Conservation (phyloP, 2,797 vertebrate genomes). For the Falco concolor region DNA sequence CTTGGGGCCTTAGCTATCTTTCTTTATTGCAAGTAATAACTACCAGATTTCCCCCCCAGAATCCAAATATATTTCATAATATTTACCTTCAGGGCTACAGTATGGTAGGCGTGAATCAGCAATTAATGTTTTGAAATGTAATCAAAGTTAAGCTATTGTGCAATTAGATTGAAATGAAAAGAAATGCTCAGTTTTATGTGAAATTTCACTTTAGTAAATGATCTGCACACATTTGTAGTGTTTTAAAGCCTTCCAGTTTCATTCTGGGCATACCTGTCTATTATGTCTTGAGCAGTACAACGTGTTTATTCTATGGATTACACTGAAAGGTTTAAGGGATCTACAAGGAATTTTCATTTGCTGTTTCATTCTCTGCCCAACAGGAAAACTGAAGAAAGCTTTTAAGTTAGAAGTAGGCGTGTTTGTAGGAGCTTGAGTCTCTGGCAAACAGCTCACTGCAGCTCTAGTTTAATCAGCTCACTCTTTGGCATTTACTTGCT, state of each 20-base stretch:
- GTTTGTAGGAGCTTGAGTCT: not conserved
- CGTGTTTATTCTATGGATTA: not conserved
- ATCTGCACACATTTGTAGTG: not conserved
- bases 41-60: not conserved
- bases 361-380: not conserved
- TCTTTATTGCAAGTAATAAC: not conserved
- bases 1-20: not conserved
- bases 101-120: not conserved
- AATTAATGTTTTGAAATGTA: not conserved
- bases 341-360: not conserved
- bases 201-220: not conserved
- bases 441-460: conserved; percentile 25
- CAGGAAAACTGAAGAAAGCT: not conserved
- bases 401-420: not conserved
- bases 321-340: not conserved
- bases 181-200: not conserved
- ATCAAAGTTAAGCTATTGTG: not conserved
- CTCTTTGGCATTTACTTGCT: conserved; percentile 68
- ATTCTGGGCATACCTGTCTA: not conserved
- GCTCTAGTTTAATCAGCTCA: conserved; percentile 57
- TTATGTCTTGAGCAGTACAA: not conserved
- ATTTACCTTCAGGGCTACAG: not conserved
- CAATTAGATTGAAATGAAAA: not conserved
- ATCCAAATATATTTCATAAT: not conserved
- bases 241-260: not conserved